Evolutionary conservation across 2,888 invertebrate species (phyloP), one percentile per base, ranked within the genome.

Genomic region (Tyria jacobaeae): DNA sequence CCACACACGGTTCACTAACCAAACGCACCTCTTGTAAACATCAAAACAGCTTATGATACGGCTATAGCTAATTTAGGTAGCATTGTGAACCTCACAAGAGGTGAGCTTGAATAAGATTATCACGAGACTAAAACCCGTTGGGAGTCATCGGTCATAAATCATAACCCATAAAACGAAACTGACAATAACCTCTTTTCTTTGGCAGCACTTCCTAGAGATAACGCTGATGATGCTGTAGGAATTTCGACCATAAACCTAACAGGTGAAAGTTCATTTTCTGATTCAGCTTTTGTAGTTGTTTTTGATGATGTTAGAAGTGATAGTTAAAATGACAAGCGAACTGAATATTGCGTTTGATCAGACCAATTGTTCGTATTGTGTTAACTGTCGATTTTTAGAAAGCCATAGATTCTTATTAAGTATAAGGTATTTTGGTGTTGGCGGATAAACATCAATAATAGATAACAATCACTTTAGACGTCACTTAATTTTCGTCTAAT

Each of bases 81-180:
- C 94, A 94, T 94, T 94, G 94, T 94, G 86, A 86, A 87, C 84
- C 87, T 85, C 89, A 90, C 88, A 90, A 89, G 90, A 89, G 88
- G 86, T 81, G 85, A 84, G 87, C 84, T 84, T 92, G 91, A 93
- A 91, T 92, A 88, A 92, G 91, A 93, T 94, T 94, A 94, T 91
- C 92, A 90, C 79, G 85, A 84, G 83, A 82, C 84, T 82, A 89
- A 86, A 92, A 89, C 91, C 93, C 92, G 92, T 93, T 92, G 93
- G 94, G 91, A 94, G 92, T 92, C 93, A 91, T 88, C 85, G 89
- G 86, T 93, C 94, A 94, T 94, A 93, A 94, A 94, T 94, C 94
- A 94, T 94, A 92, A 89, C 90, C 90, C 92, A 92, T 93, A 93
- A 93, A 92, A 92, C 85, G 88, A 88, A 85, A 85, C 92, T 91